Evolutionary conservation across 1,140 invertebrate species (phyloP).

Genomic region (honey bee (Apis mellifera)): Amel_HAv3.1 CM009931.2:24217501-24218000

Average conservation of each 20-base stretch:
- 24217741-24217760: conserved; percentile 45
- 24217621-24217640: conserved; percentile 75
- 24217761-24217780: conserved; percentile 60
- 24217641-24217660: conserved; percentile 79
- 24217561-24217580: conserved; percentile 59
- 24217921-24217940: conserved; percentile 86
- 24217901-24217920: background rate
- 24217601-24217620: conserved; percentile 72
- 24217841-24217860: conserved; percentile 75
- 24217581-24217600: conserved; percentile 75
- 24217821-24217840: conserved; percentile 78
- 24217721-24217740: conserved; percentile 63
- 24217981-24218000: conserved; percentile 80
- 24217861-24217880: conserved; percentile 71
- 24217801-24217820: conserved; percentile 54
- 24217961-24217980: conserved; percentile 87
- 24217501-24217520: conserved; percentile 68
- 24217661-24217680: conserved; percentile 59
- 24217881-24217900: conserved; percentile 32
- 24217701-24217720: conserved; percentile 69
- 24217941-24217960: conserved; percentile 89
- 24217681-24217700: conserved; percentile 55
- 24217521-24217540: conserved; percentile 71
- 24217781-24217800: conserved; percentile 27
- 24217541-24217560: conserved; percentile 54